Base-by-base conservation (phyloP, 2,113 vertebrate species). In the Eptesicus fuscus region DNA sequence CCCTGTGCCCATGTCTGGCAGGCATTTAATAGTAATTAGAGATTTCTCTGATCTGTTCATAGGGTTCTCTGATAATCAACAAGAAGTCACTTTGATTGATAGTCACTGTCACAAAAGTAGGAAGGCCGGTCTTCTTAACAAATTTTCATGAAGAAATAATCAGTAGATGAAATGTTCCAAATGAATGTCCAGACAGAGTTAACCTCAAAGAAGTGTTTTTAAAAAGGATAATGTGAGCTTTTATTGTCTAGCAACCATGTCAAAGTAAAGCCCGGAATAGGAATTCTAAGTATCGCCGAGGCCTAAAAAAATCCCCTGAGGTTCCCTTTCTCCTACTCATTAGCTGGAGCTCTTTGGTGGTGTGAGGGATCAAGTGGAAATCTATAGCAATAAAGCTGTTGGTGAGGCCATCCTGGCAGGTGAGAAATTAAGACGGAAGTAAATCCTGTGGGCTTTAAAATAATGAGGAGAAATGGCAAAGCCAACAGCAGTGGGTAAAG, bases 11-110 rank as follows among this genome's bases (percentile, higher is more conserved):
- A 86, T 61, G 90, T 94, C 96, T 98, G 92, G 95, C 93, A 98
- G 96, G 97, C 88, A 97, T 97, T 98, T 98, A 97, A 97, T 87
- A 97, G 96, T 87, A 98, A 98, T 98, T 98, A 98, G 97, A 97
- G 94, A 91, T 96, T 97, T 95, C 95, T 98, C 89, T 94, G 84
- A 92, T 98, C 94, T 97, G 65, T 97, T 98, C 83, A 76, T 95
- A 92, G 86, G 83, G 23, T 94, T 96, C 76, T 91, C 86, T 95
- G 91, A 98, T 97, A 97, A 98, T 97, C 97, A 98, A 97, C 82
- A 96, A 82, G 86, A 91, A 97, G 93, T 96, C 96, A 95, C 90
- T 98, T 97, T 98, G 98, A 98, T 96, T 98, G 98, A 98, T 97
- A 95, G 93, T 51, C 92, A 96, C 97, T 97, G 93, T 97, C 97